Evolutionary conservation across 2,888 invertebrate species (phyloP).

Genomic region (Ctenicera cuprea): DNA sequence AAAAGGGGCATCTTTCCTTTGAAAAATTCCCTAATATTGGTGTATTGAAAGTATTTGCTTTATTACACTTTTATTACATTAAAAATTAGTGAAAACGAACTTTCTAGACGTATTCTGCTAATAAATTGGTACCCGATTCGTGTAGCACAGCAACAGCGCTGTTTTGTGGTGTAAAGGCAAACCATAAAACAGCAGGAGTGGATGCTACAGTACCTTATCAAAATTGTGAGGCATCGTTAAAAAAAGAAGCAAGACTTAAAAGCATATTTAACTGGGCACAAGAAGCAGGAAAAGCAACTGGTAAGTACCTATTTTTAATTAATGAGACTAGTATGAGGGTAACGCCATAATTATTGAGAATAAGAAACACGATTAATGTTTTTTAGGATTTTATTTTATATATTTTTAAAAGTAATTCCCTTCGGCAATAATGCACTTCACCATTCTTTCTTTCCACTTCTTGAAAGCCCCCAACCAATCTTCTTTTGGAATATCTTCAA

Average conservation of each 20-base stretch:
- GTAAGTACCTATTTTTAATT: too few relatives aligned
- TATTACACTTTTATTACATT: background rate
- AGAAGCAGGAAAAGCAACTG: conserved; percentile 85
- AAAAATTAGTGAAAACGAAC: background rate
- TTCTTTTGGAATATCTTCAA: too few relatives aligned
- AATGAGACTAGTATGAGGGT: too few relatives aligned
- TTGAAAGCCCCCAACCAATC: too few relatives aligned
- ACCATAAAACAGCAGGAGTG: conserved; percentile 86
- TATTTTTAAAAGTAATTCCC: too few relatives aligned
- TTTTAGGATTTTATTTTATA: too few relatives aligned
- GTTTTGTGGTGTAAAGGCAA: conserved; percentile 89
- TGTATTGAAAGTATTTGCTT: conserved; percentile 82
- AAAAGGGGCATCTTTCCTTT: conserved; percentile 83
- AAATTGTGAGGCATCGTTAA: conserved; percentile 81
- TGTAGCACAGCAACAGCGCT: conserved; percentile 92
- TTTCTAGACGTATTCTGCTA: conserved; percentile 87
- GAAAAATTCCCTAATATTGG: conserved; percentile 90
- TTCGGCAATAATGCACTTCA: too few relatives aligned
- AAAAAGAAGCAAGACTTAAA: conserved; percentile 75
- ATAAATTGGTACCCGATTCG: conserved; percentile 93
- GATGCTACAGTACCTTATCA: conserved; percentile 79
- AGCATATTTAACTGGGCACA: conserved; percentile 85
- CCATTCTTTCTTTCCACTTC: too few relatives aligned
- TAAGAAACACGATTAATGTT: too few relatives aligned
- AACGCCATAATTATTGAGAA: too few relatives aligned